Evolutionary conservation across 2,888 invertebrate genomes (phyloP), one percentile per base, ranked within the genome.

Genomic region (Rotaria macrura): DNA sequence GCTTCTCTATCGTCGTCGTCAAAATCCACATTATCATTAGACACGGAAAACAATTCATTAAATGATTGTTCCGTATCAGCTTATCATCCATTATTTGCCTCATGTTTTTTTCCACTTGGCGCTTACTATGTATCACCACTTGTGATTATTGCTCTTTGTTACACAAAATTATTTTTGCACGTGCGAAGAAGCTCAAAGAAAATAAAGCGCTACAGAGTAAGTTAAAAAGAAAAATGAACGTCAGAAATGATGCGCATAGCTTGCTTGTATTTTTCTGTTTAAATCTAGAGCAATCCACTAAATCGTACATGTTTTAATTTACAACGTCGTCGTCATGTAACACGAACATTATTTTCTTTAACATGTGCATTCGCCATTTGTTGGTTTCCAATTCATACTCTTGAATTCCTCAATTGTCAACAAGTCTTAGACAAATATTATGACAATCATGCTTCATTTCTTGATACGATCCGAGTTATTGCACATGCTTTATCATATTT

Each of bases 401-500:
- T 86, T n/a, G 84, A 84, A 43, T 84, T 86, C 7, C 74, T 74
- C 23, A 74, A 49, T 43, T 55, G 57, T 43, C 38, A 14, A 74
- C 74, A 20, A 20, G 14, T 74, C 12, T 40, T 74, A 40, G 38
- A 40, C 6, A 5, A 40, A 40, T 38, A 40, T 74, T 40, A 40
- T 40, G 2, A 6, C 10, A 5, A 40, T 38, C 40, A 74, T 74
- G 1, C 34, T 34, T 23, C 20, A 29, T 38, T 74, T 40, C 40
- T 74, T 4, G 23, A 74, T 74, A 5, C 4, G 23, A 29, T 74
- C 1, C 4, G 74, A 84, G 25, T 86, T 47, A 20, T 84, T 20
- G 72, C 85, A n/a, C 85, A 86, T n/a, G 84, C 85, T 38, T 38
- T 86, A 34, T 84, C 85, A 23, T 86, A 86, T 84, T 83, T 86